These are phyloP conservation scores for Corythornis madagascariensis DNA, from an alignment of 2,113 vertebrate species.

Conservation along the genomic window DNA sequence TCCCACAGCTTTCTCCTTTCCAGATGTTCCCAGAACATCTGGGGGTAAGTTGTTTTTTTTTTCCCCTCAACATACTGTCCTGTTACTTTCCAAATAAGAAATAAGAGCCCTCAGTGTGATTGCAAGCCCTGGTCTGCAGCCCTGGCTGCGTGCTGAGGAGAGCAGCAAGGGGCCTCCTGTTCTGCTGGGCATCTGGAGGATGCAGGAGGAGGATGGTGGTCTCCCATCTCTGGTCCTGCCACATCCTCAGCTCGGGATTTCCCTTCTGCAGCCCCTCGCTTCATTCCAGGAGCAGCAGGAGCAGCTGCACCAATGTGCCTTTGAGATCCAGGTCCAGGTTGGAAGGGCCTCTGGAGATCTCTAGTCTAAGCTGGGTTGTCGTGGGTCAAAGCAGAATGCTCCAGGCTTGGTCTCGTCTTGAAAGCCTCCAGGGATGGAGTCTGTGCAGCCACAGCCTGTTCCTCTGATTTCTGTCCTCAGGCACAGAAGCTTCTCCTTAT, in stretches of 20 bases:
- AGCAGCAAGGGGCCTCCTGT: not conserved
- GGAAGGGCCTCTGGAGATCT: not conserved
- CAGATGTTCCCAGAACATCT: not conserved
- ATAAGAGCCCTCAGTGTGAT: not conserved
- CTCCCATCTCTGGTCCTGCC: not conserved
- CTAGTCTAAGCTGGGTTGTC: not conserved
- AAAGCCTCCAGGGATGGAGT: not conserved
- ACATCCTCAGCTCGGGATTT: not conserved
- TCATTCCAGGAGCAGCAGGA: not conserved
- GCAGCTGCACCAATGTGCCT: fast-evolving
- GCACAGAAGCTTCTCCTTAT: not conserved
- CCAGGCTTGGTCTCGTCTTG: not conserved
- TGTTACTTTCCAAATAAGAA: not conserved
- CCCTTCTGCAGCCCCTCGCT: not conserved
- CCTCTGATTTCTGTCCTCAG: not conserved
- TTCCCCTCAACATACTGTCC: not conserved
- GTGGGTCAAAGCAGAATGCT: not conserved
- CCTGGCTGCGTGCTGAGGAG: fast-evolving
- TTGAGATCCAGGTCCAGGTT: not conserved
- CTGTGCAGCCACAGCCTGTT: not conserved
- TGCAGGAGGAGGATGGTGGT: fast-evolving
- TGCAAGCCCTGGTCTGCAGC: not conserved
- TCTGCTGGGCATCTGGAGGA: not conserved
- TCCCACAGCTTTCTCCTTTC: not conserved
- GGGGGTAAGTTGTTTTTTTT: not conserved